Base-by-base conservation (phyloP, 2,113 vertebrate species). In the Strigops habroptila region DNA sequence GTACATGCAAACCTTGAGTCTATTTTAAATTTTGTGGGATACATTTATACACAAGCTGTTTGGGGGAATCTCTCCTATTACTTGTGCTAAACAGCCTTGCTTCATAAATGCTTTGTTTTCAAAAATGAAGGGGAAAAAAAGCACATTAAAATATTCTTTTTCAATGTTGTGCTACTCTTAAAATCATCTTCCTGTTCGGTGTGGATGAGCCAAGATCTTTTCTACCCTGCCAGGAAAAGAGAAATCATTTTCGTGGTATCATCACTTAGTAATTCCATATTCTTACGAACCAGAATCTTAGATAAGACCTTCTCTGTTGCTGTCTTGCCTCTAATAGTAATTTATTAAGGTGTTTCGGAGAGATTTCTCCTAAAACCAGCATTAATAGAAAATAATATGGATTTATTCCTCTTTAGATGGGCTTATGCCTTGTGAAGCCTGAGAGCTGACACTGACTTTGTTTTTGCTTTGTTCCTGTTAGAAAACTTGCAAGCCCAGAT, bases 331-430 rank as follows among this genome's bases (percentile, higher is more conserved):
- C 35, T 62, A 59, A 69, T 12, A 76, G 37, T 52, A 79, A 73
- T 76, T 76, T 55, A 51, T 49, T 73, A 79, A 76, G 37, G 28
- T 87, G 44, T 39, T 73, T 79, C 74, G 49, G 35, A n/a, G 44
- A 48, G 19, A 62, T 84, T 92, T 12, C 33, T 82, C 1, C 39
- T 44, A 52, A n/a, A 64, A 80, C 77, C 18, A 21, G 14, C 25
- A 15, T 80, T 76, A 49, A 23, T 74, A 57, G 41, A 48, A 79
- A n/a, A 1, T 65, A n/a, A 30, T 31, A 18, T 0, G 0, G 37
- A 12, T 65, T 25, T 83, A 25, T 79, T 96, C 35, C 48, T 82
- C 22, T 41, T 89, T 48, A 82, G n/a, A 14, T 12, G 51, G 55
- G 17, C 19, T 88, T 81, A 3, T 25, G 48, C 65, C 49, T 63